Conservation (phyloP, 2,113 vertebrate genomes). For the Tenebrosternarchus preto region DNA sequence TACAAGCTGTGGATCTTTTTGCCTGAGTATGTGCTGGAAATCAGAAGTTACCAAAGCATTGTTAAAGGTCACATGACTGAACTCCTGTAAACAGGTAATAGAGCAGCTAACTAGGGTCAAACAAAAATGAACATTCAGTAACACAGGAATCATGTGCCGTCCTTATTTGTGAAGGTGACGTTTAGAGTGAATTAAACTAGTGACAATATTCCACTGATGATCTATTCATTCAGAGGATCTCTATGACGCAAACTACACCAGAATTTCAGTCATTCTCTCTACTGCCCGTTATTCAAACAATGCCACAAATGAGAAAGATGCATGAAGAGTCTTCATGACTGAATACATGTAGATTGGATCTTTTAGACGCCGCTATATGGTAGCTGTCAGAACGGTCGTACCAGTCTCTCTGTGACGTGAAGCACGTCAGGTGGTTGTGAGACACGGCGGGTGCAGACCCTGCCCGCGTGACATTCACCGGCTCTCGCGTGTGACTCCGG, state of each 20-base stretch:
- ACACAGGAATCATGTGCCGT: no score
- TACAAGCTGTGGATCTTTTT: no score
- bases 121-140: no score
- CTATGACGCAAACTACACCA: neutral
- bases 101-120: no score
- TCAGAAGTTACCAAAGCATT: constrained; percentile 31
- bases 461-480: neutral
- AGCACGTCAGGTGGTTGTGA: neutral
- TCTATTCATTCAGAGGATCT: neutral
- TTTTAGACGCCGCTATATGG: constrained; percentile 1
- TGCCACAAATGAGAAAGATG: no score
- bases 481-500: constrained; percentile 2
- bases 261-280: neutral
- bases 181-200: neutral
- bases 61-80: neutral
- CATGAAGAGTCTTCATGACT: no score
- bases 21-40: no score
- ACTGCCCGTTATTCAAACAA: neutral
- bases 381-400: neutral
- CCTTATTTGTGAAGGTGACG: no score
- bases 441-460: neutral
- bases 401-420: constrained; percentile 4
- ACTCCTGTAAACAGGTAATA: no score
- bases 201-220: neutral
- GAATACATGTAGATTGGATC: no score